Base-by-base conservation (phyloP, 2,888 invertebrate genomes). In the Autographa gamma region DNA sequence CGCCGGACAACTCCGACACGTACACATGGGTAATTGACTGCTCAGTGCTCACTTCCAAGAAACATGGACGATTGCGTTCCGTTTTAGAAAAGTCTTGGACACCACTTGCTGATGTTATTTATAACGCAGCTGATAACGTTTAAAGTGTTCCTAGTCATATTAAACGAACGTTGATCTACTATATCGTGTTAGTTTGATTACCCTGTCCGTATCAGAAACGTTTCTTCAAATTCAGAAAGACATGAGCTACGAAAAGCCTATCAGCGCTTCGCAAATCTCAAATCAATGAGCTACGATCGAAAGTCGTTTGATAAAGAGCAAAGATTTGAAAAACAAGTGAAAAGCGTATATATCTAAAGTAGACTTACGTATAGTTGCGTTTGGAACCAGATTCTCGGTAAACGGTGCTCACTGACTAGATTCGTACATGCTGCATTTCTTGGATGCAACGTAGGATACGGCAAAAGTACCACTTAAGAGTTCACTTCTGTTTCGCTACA, bases 351-450 rank as follows among this genome's bases (percentile, higher is more conserved):
- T 64, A 34, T 16, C 34, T 62, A 18, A 65, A 70, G 13, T 72
- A 25, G 0, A 59, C 13, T 6, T 34, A 34, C 34, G 6, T 8
- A 8, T 41, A n/a, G 38, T 43, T 56, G 60, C 25, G 9, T 52
- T 60, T 38, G 8, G 76, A 65, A 63, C 41, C 52, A 58, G 62
- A 64, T 67, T 79, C 59, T 31, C 31, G 56, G 63, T 60, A 19
- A 67, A 60, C 31, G 9, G 48, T 48, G 54, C 14, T 56, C 25
- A 56, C 25, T 56, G 25, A 32, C 41, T 65, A 63, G 32, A 63
- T 60, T 54, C 34, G 11, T 63, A 58, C n/a, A 7, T 56, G 54
- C 25, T 56, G 54, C 25, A 25, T 19, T 56, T 13, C 54, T 56
- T 56, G 19, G 19, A 13, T 19, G 4, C 25, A 7, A 56, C 54